Base-by-base conservation (phyloP, 2,113 vertebrate species). In the Xyliphius kryptos region DNA sequence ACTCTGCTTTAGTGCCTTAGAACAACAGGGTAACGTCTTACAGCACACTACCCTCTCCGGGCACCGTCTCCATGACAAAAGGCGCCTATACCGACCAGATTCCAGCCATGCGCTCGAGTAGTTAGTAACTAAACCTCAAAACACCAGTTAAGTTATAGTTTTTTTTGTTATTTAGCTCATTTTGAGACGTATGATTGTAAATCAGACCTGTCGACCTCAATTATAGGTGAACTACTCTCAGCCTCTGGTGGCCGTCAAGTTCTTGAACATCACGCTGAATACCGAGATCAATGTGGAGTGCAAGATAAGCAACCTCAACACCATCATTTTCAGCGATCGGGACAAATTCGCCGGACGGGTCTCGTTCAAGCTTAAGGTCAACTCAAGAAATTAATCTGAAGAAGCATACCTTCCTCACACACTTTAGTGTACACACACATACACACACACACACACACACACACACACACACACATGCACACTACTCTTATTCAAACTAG, bases 341-440 rank as follows among this genome's bases (percentile, higher is more conserved):
- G 93, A 95, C 89, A 92, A 91, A 81, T 95, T 91, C 14, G 89
- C 90, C 0, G 91, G 92, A 43, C 82, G 88, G 0, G 86, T 95
- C 72, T 86, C 89, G 53, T 95, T 95, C 84, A 92, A 86, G 78
- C 86, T 95, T 73, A 87, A 87, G 67, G 83, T 95, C 82, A 87
- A 92, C 84, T 84, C 70, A 9, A 52, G n/a, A 38, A 56, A 73
- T 22, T 87, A 86, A 71, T 67, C 1, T 8, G n/a, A 36, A 48
- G 19, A 14, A 38, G 41, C 51, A 19, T 66, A 32, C 17, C 12
- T 56, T 57, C 14, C 71, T 59, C 22, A 67, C 52, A 63, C 40
- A 55, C 52, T 22, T 53, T 66, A 47, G 72, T 68, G 48, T 56
- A 54, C 70, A 73, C 62, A 56, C 20, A 53, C 46, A 36, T 49